phyloP scores from a whole-genome alignment of 2,113 vertebrate species.

The Nannospalax galili region DNA sequence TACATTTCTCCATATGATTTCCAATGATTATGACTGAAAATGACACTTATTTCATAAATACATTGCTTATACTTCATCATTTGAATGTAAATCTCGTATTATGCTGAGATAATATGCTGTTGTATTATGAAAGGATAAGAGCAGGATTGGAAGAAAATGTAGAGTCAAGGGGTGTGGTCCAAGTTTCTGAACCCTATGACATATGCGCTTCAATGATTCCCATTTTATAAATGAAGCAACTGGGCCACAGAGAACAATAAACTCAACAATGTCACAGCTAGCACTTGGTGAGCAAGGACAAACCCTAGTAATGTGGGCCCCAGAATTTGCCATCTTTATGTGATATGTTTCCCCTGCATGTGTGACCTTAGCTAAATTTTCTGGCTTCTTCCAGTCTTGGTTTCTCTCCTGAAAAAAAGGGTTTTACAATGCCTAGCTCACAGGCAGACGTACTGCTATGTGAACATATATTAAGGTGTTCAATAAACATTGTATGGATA shows the following conservation, averaged over 20 bases:
- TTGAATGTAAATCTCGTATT: slow-evolving; percentile 19
- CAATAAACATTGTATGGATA: background rate
- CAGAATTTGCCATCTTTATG: slow-evolving; percentile 7
- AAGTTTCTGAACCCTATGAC: background rate
- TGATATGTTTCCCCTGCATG: background rate
- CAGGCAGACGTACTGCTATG: background rate
- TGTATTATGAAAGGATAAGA: background rate
- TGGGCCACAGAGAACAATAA: background rate
- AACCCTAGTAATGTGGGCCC: background rate
- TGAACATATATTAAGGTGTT: background rate
- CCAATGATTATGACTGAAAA: slow-evolving; percentile 4
- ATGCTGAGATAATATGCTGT: background rate
- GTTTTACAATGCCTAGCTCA: background rate
- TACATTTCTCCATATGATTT: background rate
- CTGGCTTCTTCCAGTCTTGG: background rate
- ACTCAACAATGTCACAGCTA: background rate
- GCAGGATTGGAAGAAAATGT: background rate
- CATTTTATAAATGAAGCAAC: background rate
- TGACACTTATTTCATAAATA: background rate
- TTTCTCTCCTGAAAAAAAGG: slow-evolving; percentile 36
- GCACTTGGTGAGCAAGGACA: background rate
- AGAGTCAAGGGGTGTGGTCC: background rate
- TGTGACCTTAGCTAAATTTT: background rate
- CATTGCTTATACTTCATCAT: background rate
- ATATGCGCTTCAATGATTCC: background rate